Evolutionary conservation across 2,888 invertebrate genomes (phyloP).

Genomic region (Ectropis crepuscularia): DNA sequence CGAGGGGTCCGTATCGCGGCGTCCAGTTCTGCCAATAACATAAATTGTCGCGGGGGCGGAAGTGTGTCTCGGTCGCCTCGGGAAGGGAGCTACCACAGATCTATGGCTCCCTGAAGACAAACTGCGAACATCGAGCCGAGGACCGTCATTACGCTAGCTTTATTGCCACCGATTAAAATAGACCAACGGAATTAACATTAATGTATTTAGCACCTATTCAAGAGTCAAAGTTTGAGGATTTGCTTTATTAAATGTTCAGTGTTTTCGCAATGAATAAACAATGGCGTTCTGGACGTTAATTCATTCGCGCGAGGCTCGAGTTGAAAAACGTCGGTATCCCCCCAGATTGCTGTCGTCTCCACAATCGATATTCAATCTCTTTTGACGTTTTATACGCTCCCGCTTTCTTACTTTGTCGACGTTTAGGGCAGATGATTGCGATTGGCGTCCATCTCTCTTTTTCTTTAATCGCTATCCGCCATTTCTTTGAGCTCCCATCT

Average conservation of each 20-base stretch:
- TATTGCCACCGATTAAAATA: slow-evolving; percentile 21
- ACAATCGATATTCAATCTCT: slow-evolving; percentile 85
- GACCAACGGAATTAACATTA: slow-evolving; percentile 21
- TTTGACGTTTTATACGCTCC: slow-evolving; percentile 79
- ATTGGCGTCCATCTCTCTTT: slow-evolving; percentile 63
- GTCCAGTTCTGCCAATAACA: slow-evolving; percentile 79
- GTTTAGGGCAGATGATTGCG: slow-evolving; percentile 74
- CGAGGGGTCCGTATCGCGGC: slow-evolving; percentile 76
- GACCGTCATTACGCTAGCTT: slow-evolving; percentile 25
- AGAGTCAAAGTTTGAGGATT: background rate
- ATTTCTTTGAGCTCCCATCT: slow-evolving; percentile 49
- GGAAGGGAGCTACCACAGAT: slow-evolving; percentile 38
- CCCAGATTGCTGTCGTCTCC: slow-evolving; percentile 75
- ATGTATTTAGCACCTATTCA: slow-evolving; percentile 23
- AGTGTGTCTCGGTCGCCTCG: slow-evolving; percentile 54
- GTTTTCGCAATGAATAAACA: slow-evolving; percentile 21
- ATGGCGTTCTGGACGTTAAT: slow-evolving; percentile 14
- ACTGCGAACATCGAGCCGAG: slow-evolving; percentile 25
- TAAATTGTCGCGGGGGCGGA: slow-evolving; percentile 81
- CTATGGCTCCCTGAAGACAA: slow-evolving; percentile 29
- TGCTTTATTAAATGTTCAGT: slow-evolving; percentile 4
- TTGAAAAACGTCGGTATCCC: slow-evolving; percentile 36
- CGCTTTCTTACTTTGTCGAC: slow-evolving; percentile 78
- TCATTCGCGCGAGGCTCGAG: slow-evolving; percentile 11
- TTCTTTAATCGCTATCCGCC: slow-evolving; percentile 61